A percentile compares a stretch with the other conserved stretches of the same genome.
These are phyloP conservation scores for Lithobates pipiens DNA, from an alignment of 2,797 vertebrate genomes.

Conservation along the genomic window DNA sequence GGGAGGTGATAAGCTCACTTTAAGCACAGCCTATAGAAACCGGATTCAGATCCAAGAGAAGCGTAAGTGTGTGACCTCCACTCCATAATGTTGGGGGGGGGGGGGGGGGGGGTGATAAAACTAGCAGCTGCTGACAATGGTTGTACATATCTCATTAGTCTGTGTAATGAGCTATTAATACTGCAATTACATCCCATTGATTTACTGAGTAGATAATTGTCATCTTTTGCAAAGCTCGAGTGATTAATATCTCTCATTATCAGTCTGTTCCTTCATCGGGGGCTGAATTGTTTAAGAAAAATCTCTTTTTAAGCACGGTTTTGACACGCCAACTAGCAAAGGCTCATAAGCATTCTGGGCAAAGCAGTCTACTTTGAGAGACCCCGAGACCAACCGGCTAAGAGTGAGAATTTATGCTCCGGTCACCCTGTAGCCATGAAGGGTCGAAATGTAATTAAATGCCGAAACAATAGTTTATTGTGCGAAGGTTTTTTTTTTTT, in stretches of 20 bases:
- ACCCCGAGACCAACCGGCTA: background rate
- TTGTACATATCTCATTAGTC: slow-evolving; percentile 79
- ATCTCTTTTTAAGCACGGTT: slow-evolving; percentile 41
- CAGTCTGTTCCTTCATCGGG: slow-evolving; percentile 24
- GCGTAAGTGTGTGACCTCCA: slow-evolving; percentile 11
- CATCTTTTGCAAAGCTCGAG: slow-evolving; percentile 69
- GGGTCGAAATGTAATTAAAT: slow-evolving; percentile 5
- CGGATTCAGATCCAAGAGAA: background rate
- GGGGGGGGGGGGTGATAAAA: slow-evolving; percentile 23
- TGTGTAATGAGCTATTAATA: slow-evolving; percentile 88
- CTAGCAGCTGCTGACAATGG: slow-evolving; percentile 56
- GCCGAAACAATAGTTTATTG: slow-evolving; percentile 3
- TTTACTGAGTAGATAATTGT: slow-evolving; percentile 76
- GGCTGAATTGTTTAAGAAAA: slow-evolving; percentile 23
- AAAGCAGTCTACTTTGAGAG: background rate
- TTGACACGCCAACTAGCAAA: slow-evolving; percentile 5
- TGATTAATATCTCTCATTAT: slow-evolving; percentile 69
- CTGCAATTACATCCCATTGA: slow-evolving; percentile 82
- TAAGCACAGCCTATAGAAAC: background rate
- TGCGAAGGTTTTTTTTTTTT: background rate
- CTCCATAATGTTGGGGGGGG: slow-evolving; percentile 14
- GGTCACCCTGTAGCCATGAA: background rate
- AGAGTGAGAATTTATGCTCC: background rate
- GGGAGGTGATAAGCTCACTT: background rate
- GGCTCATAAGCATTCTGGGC: slow-evolving; percentile 7